Evolutionary conservation across 2,888 invertebrate species (phyloP).

Genomic region (Hecatera dysodea): DNA sequence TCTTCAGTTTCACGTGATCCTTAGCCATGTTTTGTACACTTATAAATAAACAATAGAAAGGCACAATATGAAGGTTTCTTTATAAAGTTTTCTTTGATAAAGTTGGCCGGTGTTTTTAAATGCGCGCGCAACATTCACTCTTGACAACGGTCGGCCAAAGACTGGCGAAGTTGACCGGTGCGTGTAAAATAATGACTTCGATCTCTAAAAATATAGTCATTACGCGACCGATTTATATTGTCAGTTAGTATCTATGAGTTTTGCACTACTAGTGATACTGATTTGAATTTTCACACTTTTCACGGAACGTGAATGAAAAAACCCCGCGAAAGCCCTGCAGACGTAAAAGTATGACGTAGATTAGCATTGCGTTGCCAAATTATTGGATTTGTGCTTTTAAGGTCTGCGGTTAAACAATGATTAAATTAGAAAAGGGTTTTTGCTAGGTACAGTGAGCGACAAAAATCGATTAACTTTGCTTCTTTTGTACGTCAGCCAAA

Average conservation of each 20-base stretch:
- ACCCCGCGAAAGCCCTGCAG: conserved; percentile 28
- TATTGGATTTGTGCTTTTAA: not conserved
- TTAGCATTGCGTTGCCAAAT: conserved; percentile 2
- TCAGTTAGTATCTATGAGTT: not conserved
- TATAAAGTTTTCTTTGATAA: conserved; percentile 43
- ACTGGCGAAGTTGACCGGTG: conserved; percentile 39
- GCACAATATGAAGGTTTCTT: conserved; percentile 13
- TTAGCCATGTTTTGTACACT: conserved; percentile 66
- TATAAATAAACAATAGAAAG: conserved; percentile 28
- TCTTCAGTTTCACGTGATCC: conserved; percentile 69
- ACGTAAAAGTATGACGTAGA: conserved; percentile 23
- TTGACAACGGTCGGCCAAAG: conserved; percentile 11
- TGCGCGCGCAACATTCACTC: conserved; percentile 24
- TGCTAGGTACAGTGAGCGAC: too few relatives aligned
- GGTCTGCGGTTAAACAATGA: not conserved
- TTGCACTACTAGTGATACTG: not conserved
- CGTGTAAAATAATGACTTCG: conserved; percentile 69
- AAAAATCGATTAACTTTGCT: too few relatives aligned
- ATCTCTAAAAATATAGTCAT: conserved; percentile 74
- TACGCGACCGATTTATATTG: conserved; percentile 46
- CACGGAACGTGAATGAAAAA: conserved; percentile 26
- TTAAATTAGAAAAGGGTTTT: not conserved
- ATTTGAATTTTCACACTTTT: not conserved
- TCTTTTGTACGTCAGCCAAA: too few relatives aligned
- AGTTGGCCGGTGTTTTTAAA: not conserved